phyloP scores from a whole-genome alignment of 2,797 vertebrate genomes.

The Rhynchonycteris naso region DNA sequence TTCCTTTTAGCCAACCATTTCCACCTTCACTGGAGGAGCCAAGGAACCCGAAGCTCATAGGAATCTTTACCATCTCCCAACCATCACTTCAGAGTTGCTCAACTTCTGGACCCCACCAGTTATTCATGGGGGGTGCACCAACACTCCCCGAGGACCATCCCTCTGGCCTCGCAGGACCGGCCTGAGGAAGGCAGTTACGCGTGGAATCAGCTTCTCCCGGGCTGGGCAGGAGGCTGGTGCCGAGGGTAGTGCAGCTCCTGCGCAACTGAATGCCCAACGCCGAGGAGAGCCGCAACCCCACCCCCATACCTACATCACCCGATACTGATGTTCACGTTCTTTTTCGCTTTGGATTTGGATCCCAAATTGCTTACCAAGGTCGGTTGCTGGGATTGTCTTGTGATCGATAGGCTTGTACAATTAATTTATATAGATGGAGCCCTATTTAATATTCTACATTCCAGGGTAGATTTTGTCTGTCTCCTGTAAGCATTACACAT shows the following conservation, averaged over 20 bases:
- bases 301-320: neutral
- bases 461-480: neutral
- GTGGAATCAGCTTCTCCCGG: fast-evolving
- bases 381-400: neutral
- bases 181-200: neutral
- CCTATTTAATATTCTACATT: neutral
- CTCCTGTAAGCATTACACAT: conserved; percentile 35
- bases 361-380: neutral
- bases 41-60: neutral
- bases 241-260: neutral
- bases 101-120: neutral
- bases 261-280: fast-evolving
- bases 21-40: neutral
- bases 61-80: fast-evolving
- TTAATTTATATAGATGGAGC: neutral
- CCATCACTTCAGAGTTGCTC: neutral
- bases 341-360: neutral
- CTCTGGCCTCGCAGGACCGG: fast-evolving
- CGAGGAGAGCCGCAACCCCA: fast-evolving
- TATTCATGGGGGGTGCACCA: neutral
- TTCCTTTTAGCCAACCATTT: neutral
- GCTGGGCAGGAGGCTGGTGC: neutral
- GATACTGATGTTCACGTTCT: neutral
- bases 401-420: neutral
- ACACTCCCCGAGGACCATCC: neutral